Percentiles rank a stretch among this genome's conserved stretches.
phyloP scores from a whole-genome alignment of 2,888 invertebrate species.

The Tetranychus piercei region DNA sequence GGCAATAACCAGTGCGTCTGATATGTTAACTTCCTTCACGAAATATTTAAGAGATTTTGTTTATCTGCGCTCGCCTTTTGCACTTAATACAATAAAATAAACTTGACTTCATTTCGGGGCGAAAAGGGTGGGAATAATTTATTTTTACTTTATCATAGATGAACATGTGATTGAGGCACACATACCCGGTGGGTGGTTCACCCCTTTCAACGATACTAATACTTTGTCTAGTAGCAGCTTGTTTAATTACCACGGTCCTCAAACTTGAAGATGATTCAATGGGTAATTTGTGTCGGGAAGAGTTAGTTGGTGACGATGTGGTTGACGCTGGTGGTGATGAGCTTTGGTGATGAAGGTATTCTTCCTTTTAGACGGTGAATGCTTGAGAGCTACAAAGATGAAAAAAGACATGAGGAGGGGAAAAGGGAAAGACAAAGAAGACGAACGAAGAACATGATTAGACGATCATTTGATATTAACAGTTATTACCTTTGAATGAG shows the following conservation, averaged over 20 bases:
- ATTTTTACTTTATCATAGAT: no score
- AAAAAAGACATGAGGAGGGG: background rate
- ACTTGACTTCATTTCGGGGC: no score
- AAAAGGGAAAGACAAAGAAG: constrained; percentile 6
- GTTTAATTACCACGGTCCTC: constrained; percentile 10
- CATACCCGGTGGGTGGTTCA: no score
- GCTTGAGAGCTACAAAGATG: constrained; percentile 33
- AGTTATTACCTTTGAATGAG: no score
- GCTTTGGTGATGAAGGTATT: constrained; percentile 34
- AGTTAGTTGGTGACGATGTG: background rate
- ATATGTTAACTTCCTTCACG: constrained; percentile 17
- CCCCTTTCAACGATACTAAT: no score
- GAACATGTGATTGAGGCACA: no score
- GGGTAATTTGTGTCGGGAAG: background rate
- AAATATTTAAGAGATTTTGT: constrained; percentile 19
- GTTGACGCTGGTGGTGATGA: background rate
- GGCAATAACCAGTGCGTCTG: constrained; percentile 15
- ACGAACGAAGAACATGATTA: background rate
- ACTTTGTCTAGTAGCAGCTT: no score
- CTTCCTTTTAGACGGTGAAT: constrained; percentile 74
- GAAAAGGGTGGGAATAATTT: no score
- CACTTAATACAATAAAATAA: no score
- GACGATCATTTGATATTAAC: no score
- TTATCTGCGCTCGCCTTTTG: no score
- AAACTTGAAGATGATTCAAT: constrained; percentile 16